Conservation (phyloP, 2,113 vertebrate genomes). For the Nothoprocta perdicaria region DNA sequence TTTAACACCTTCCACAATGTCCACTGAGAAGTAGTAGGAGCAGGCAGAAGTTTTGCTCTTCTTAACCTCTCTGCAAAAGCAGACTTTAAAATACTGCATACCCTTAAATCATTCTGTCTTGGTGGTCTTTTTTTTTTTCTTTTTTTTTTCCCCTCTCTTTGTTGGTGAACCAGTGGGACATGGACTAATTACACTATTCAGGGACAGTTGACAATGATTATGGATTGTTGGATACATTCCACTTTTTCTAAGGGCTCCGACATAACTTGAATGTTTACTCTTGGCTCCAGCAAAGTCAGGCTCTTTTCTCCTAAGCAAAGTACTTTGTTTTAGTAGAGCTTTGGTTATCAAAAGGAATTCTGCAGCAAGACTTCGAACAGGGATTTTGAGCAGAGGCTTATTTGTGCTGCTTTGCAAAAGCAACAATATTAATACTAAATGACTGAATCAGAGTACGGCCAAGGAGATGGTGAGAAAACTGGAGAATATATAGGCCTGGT, state of each 20-base stretch:
- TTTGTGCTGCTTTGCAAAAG: constrained; percentile 20
- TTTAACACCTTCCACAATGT: not conserved
- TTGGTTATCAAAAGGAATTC: constrained; percentile 30
- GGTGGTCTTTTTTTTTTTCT: not conserved
- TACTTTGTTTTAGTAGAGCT: constrained; percentile 23
- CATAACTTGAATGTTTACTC: constrained; percentile 53
- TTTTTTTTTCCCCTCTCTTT: not conserved
- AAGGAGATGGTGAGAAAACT: not conserved
- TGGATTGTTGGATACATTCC: constrained; percentile 65
- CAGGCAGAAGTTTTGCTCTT: not conserved
- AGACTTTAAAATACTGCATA: not conserved
- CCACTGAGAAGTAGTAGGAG: not conserved
- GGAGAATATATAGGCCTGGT: not conserved
- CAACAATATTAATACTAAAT: not conserved
- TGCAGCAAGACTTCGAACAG: not conserved
- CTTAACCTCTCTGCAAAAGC: not conserved
- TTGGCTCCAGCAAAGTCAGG: constrained; percentile 17
- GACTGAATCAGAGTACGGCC: not conserved
- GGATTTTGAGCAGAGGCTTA: not conserved
- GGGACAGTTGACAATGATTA: constrained; percentile 48
- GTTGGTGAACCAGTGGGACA: constrained; percentile 17
- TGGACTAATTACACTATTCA: constrained; percentile 60
- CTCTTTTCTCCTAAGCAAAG: not conserved
- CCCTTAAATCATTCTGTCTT: not conserved
- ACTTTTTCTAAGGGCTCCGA: constrained; percentile 63